These are phyloP conservation scores for Drosophila pectinifera DNA, from an alignment of 1,140 invertebrate genomes.

Conservation along the genomic window DNA sequence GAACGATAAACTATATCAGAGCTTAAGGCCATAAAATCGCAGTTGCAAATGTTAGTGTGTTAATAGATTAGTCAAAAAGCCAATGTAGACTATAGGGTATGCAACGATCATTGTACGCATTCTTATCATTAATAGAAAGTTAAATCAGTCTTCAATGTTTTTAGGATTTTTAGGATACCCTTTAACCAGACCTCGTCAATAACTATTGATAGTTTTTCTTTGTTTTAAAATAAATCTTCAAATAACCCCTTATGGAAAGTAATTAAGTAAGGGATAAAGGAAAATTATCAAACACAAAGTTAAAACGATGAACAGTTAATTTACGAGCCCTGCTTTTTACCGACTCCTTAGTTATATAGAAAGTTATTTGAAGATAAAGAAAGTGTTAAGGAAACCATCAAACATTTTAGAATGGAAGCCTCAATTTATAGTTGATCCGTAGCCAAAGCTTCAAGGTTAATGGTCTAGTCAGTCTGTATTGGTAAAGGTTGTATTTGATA, in stretches of 20 bases:
- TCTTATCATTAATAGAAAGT: background rate
- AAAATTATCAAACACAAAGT: too few relatives aligned
- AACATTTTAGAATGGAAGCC: conserved; percentile 2
- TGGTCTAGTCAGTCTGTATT: background rate
- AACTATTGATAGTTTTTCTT: too few relatives aligned
- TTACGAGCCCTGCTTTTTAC: background rate
- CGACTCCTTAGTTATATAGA: background rate
- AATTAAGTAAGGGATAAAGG: too few relatives aligned
- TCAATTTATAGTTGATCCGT: background rate
- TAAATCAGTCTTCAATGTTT: conserved; percentile 3
- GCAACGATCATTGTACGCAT: background rate
- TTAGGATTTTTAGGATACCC: background rate
- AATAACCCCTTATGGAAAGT: too few relatives aligned
- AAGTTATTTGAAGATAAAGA: background rate
- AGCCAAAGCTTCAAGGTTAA: conserved; percentile 1
- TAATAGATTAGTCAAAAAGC: conserved; percentile 41
- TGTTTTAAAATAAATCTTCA: background rate
- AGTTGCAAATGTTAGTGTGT: conserved; percentile 8
- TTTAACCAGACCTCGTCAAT: background rate
- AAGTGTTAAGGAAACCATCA: background rate
- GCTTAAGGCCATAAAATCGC: conserved; percentile 10
- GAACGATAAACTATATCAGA: background rate
- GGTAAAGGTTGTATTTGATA: background rate
- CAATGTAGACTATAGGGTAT: conserved; percentile 8
- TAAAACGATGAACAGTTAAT: background rate